Base-by-base conservation (phyloP, 1,140 invertebrate species). In the Idris sp. region DNA sequence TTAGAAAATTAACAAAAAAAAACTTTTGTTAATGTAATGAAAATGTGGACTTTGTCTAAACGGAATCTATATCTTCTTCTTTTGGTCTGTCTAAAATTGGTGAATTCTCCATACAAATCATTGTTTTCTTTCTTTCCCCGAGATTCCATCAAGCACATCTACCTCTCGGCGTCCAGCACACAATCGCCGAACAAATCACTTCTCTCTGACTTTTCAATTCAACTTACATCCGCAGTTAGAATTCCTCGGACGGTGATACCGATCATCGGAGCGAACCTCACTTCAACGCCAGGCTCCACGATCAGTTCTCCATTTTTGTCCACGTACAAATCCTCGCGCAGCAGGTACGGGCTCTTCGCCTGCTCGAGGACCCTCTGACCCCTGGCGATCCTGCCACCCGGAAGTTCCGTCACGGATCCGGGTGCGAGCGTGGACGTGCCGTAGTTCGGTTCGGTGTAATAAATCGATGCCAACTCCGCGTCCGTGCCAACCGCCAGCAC, bases 201-300 rank as follows among this genome's bases (percentile, higher is more conserved):
- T 0, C 28, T 9, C 6, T 2, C 6, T n/a, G n/a, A 38, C 30
- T 43, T 9, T 25, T 33, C 16, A 35, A 18, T 26, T 9, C 19
- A 51, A 74, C 72, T 44, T 91, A 98, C 96, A 91, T 94, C 90
- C 22, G 96, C 96, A 46, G 91, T 92, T 4, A 98, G 87, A 72
- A 93, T 91, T 73, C 97, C 97, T 79, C 93, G 91, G 11, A 98
- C 93, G 22, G 95, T 97, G 74, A 98, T 93, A 44, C 96, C 97
- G 77, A 95, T 92, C 88, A 95, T 95, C 1, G 96, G 94, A 2
- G 92, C 91, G 86, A 98, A 97, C 41, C 92, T 89, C 7, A 99
- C 87, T 76, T 92, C 92, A 0, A 96, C 94, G 0, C 97, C 97
- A 0, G 96, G 90, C 79, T 96, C 93, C 31, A 99, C 91, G 15